These are phyloP conservation scores for Andrena camellia DNA, from an alignment of 2,888 invertebrate genomes.

Conservation along the genomic window DNA sequence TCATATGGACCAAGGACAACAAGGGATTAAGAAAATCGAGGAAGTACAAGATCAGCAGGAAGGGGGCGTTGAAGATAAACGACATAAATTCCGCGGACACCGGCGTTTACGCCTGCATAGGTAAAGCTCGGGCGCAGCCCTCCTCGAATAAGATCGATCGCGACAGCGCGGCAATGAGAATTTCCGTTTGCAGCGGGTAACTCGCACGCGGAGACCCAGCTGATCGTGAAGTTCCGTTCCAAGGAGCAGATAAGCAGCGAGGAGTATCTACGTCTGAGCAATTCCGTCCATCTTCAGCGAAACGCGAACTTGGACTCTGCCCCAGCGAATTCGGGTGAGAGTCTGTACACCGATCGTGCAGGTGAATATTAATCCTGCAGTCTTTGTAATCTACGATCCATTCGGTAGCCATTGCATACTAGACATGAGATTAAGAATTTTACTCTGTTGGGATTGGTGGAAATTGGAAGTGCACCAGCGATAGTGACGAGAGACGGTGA, in stretches of 20 bases:
- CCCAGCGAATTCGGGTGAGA: conserved; percentile 86
- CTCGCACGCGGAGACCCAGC: conserved; percentile 92
- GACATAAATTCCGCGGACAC: conserved; percentile 93
- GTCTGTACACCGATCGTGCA: conserved; percentile 77
- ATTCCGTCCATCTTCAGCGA: conserved; percentile 83
- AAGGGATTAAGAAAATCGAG: conserved; percentile 91
- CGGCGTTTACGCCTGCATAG: conserved; percentile 94
- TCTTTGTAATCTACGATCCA: too few relatives aligned
- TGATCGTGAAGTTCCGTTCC: conserved; percentile 92
- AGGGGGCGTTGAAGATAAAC: conserved; percentile 95
- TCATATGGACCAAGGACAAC: conserved; percentile 96
- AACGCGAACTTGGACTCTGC: conserved; percentile 84
- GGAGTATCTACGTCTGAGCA: conserved; percentile 87
- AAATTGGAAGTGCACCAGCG: neutral
- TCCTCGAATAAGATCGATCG: neutral
- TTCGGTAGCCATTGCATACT: too few relatives aligned
- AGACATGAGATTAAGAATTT: neutral
- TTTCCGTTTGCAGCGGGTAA: conserved; percentile 87
- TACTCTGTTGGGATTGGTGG: neutral
- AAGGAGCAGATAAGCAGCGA: conserved; percentile 93
- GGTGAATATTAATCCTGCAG: conserved; percentile 66
- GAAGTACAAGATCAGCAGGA: conserved; percentile 95
- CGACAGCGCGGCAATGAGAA: neutral
- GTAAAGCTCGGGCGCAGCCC: conserved; percentile 78
- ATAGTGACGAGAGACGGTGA: too few relatives aligned